Evolutionary conservation across 2,797 vertebrate species (phyloP).

Genomic region (Helicolenus hilgendorfi): DNA sequence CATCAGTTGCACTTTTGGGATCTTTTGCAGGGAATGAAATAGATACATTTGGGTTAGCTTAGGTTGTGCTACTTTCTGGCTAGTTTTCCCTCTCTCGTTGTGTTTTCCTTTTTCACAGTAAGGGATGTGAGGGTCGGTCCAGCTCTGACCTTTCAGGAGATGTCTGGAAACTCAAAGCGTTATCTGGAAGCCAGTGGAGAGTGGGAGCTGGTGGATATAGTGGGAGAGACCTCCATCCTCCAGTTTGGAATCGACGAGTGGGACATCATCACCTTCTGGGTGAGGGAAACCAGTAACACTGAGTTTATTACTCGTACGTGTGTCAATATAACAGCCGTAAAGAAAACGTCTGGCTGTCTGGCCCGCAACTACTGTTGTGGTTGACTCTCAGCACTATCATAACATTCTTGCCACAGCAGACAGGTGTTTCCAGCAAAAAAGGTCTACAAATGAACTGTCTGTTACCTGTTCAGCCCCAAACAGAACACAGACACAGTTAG

Average conservation of each 20-base stretch:
- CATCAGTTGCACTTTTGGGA: neutral
- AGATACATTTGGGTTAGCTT: neutral
- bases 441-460: neutral
- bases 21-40: neutral
- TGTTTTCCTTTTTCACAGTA: slow-evolving; percentile 67
- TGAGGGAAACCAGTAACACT: slow-evolving; percentile 43
- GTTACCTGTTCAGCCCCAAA: neutral
- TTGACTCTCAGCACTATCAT: neutral
- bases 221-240: slow-evolving; percentile 87
- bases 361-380: neutral
- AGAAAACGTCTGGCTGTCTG: neutral
- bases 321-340: neutral
- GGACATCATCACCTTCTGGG: slow-evolving; percentile 93
- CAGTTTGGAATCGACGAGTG: slow-evolving; percentile 91
- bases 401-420: neutral
- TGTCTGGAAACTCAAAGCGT: slow-evolving; percentile 89
- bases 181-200: slow-evolving; percentile 92
- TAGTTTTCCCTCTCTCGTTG: neutral
- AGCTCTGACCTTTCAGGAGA: slow-evolving; percentile 89
- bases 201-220: slow-evolving; percentile 91
- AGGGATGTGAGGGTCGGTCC: slow-evolving; percentile 89
- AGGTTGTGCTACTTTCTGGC: neutral
- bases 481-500: neutral
- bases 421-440: neutral
- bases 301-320: neutral